phyloP scores from a whole-genome alignment of 2,888 invertebrate species.

The Acronicta leporina region DNA sequence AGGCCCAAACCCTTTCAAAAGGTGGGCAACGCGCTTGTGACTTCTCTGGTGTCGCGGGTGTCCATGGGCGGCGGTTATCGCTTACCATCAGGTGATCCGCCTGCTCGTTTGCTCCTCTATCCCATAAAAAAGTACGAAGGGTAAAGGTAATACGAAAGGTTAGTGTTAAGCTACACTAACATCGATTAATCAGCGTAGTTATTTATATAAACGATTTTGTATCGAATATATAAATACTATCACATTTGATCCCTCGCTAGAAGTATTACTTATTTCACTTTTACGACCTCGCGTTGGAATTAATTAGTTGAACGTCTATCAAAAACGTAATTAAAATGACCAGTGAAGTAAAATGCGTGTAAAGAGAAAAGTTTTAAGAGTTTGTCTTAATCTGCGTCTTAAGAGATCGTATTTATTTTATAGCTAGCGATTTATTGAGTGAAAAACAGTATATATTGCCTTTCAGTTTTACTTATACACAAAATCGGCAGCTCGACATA shows the following conservation, averaged over 20 bases:
- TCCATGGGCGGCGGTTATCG: no score
- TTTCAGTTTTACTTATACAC: background rate
- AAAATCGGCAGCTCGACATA: no score
- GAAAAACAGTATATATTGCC: background rate
- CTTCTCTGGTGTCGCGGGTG: no score
- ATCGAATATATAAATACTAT: no score
- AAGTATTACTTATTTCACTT: constrained; percentile 35
- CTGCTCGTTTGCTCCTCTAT: no score
- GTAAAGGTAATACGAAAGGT: no score
- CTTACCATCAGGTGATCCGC: no score
- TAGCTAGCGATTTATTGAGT: constrained; percentile 4
- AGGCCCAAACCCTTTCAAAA: no score
- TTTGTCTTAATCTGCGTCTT: constrained; percentile 30
- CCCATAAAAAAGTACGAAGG: no score
- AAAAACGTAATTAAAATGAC: constrained; percentile 40
- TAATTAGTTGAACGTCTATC: constrained; percentile 52
- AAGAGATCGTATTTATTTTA: constrained; percentile 24
- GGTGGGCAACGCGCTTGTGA: no score
- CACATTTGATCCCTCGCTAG: constrained; percentile 4
- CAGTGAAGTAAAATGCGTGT: constrained; percentile 42
- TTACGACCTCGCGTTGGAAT: constrained; percentile 51
- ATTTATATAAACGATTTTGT: background rate
- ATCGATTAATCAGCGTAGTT: no score
- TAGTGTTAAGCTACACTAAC: no score
- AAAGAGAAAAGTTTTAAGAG: constrained; percentile 33